Evolutionary conservation across 2,797 vertebrate genomes (phyloP).

Genomic region (Esox masquinongy): DNA sequence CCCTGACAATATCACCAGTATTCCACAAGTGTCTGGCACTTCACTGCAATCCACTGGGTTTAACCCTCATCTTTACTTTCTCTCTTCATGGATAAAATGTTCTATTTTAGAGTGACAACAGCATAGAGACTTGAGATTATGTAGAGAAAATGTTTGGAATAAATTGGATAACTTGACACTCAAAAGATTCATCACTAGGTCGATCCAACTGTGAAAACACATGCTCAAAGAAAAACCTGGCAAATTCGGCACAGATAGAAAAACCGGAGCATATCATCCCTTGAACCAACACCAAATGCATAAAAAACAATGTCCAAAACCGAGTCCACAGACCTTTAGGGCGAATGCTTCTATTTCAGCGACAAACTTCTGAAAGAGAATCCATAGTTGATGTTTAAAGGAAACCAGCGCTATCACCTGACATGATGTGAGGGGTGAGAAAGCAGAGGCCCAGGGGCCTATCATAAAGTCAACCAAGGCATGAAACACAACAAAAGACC

Average conservation of each 20-base stretch:
- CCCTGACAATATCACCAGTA: conserved; percentile 3
- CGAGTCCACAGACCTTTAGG: not conserved
- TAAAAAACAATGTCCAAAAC: not conserved
- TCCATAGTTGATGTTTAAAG: conserved; percentile 30
- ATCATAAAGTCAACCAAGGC: conserved; percentile 63
- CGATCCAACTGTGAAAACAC: not conserved
- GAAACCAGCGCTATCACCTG: conserved; percentile 57
- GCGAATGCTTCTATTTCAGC: conserved; percentile 11
- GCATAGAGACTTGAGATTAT: not conserved
- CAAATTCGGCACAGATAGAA: not conserved
- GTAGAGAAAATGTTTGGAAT: not conserved
- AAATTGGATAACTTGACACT: not conserved
- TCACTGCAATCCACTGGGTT: not conserved
- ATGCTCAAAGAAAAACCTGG: not conserved
- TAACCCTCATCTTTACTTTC: not conserved
- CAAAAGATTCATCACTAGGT: not conserved
- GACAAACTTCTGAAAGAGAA: not conserved
- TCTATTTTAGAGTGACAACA: not conserved
- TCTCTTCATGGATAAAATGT: not conserved
- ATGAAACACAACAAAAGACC: conserved; percentile 64
- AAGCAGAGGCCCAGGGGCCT: conserved; percentile 48
- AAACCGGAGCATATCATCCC: not conserved
- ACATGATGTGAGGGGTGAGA: conserved; percentile 46
- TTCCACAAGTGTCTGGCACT: not conserved
- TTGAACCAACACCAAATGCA: not conserved